Evolutionary conservation across 2,888 invertebrate species (phyloP).

Genomic region (Drosophila cyrtoloma): DNA sequence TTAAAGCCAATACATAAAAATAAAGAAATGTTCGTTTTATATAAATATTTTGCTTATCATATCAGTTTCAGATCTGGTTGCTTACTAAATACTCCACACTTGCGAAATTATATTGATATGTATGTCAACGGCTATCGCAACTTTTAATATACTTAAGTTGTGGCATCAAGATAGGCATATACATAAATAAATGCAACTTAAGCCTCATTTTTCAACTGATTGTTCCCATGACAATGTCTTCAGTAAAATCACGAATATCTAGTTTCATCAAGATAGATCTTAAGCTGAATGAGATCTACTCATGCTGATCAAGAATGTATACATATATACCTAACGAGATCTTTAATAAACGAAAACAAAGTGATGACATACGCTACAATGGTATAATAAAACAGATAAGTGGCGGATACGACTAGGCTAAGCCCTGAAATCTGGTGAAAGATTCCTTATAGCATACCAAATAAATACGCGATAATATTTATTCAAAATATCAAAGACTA

Average conservation of each 20-base stretch:
- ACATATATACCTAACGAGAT: not conserved
- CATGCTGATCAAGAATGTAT: not conserved
- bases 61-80: not conserved
- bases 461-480: not conserved
- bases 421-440: not conserved
- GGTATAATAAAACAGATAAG: not conserved
- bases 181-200: not conserved
- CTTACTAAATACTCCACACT: not conserved
- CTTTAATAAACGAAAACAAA: not conserved
- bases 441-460: not conserved
- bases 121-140: not conserved
- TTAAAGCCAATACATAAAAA: too few species aligned
- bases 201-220: not conserved
- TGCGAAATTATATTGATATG: not conserved
- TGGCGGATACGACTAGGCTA: not conserved
- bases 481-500: not conserved
- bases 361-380: too few species aligned
- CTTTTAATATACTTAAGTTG: not conserved
- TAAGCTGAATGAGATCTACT: not conserved
- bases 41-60: not conserved
- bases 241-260: too few species aligned
- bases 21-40: too few species aligned
- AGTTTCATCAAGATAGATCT: too few species aligned
- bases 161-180: not conserved
- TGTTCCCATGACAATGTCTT: not conserved